Evolutionary conservation across 2,797 vertebrate species (phyloP).

Genomic region (Helarctos malayanus): DNA sequence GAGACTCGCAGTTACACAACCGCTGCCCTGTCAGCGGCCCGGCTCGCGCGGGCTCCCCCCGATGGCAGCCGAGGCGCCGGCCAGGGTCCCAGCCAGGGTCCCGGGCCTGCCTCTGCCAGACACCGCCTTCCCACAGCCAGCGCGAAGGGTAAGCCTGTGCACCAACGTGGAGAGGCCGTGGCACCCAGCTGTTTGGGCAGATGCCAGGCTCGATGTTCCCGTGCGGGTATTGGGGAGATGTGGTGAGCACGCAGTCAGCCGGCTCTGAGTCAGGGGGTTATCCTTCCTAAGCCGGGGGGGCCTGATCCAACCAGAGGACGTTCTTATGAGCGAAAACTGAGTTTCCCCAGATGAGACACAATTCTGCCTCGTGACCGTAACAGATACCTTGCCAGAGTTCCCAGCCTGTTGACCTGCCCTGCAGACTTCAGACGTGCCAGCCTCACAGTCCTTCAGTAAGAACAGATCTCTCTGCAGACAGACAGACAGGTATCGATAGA

Average conservation of each 20-base stretch:
- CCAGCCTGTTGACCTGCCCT: background rate
- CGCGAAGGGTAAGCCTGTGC: background rate
- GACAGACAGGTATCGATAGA: background rate
- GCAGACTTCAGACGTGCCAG: background rate
- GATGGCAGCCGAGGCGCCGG: background rate
- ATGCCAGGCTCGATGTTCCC: accelerated
- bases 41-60: background rate
- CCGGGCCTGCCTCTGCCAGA: background rate
- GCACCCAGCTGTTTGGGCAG: no score
- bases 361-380: background rate
- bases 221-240: accelerated
- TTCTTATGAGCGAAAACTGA: background rate
- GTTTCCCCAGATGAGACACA: background rate
- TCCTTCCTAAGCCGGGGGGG: background rate
- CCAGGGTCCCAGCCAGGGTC: background rate
- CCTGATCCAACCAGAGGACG: background rate
- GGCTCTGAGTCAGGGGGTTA: no score
- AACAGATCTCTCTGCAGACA: background rate
- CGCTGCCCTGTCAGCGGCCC: background rate
- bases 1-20: background rate
- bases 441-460: background rate
- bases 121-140: background rate
- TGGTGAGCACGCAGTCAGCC: accelerated
- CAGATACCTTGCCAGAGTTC: background rate
- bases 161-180: accelerated